phyloP scores from a whole-genome alignment of 2,113 vertebrate genomes.

The Oceanites oceanicus region DNA sequence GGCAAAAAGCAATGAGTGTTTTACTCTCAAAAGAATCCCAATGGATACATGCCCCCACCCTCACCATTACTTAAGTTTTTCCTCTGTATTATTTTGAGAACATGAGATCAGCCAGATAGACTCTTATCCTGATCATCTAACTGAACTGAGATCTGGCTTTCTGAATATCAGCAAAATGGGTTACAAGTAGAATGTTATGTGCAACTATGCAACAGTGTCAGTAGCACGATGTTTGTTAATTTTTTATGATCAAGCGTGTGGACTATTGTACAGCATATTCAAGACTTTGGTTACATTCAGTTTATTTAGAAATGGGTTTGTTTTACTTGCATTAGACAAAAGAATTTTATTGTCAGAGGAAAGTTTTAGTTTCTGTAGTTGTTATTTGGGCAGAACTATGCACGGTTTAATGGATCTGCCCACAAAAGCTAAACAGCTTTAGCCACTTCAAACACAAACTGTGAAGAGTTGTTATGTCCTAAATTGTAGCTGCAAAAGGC shows the following conservation, averaged over 20 bases:
- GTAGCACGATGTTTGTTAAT: not conserved
- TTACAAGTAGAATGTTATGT: not conserved
- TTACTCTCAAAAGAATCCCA: not conserved
- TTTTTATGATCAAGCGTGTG: not conserved
- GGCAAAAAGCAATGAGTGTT: not conserved
- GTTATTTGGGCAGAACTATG: not conserved
- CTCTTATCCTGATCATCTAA: not conserved
- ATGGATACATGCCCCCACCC: not conserved
- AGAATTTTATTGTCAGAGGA: not conserved
- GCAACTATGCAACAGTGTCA: not conserved
- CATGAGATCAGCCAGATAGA: not conserved
- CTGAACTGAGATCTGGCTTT: not conserved
- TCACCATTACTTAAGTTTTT: not conserved
- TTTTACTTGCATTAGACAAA: not conserved
- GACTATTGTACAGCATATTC: not conserved
- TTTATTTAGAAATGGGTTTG: not conserved
- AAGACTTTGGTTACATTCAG: not conserved
- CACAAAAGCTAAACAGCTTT: slow-evolving; percentile 3
- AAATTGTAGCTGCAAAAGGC: slow-evolving; percentile 3
- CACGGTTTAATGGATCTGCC: not conserved
- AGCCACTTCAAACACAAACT: slow-evolving; percentile 31
- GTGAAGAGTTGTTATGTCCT: not conserved
- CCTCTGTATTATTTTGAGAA: not conserved
- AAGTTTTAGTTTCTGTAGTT: not conserved
- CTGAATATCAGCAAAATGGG: not conserved